Percentiles rank a stretch among this genome's conserved stretches.
Evolutionary conservation across 2,113 vertebrate genomes (phyloP).

Genomic region (Neodon shergylaensis): DNA sequence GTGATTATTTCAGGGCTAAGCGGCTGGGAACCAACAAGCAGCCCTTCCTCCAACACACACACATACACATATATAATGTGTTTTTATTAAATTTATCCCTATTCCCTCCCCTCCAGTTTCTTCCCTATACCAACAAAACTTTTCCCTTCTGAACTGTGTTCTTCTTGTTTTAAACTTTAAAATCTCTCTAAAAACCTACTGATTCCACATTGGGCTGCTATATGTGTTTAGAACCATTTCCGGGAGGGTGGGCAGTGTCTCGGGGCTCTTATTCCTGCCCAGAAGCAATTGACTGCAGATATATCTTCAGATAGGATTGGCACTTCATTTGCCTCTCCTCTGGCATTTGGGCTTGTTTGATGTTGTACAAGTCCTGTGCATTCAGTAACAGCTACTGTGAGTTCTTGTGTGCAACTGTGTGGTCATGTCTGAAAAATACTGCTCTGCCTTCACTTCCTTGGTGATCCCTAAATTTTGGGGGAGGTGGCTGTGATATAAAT

Average conservation of each 20-base stretch:
- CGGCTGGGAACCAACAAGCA: too few relatives aligned
- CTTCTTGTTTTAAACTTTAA: background rate
- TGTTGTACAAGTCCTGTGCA: background rate
- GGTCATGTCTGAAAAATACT: background rate
- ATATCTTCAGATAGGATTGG: background rate
- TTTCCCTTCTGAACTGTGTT: background rate
- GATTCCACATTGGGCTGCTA: too few relatives aligned
- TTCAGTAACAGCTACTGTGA: background rate
- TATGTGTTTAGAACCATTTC: background rate
- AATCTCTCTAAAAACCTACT: background rate
- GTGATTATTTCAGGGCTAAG: too few relatives aligned
- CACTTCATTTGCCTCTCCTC: background rate
- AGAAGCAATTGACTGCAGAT: background rate
- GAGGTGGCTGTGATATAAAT: background rate
- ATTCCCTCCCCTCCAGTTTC: background rate
- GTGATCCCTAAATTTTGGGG: background rate
- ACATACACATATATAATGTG: background rate
- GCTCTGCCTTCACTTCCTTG: background rate
- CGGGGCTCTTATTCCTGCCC: background rate
- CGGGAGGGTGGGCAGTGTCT: background rate
- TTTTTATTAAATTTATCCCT: background rate
- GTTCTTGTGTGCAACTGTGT: background rate
- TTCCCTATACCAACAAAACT: background rate
- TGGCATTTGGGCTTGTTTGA: background rate
- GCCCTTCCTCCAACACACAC: too few relatives aligned